Conservation (phyloP, 1,140 invertebrate species). For the Formica exsecta region DNA sequence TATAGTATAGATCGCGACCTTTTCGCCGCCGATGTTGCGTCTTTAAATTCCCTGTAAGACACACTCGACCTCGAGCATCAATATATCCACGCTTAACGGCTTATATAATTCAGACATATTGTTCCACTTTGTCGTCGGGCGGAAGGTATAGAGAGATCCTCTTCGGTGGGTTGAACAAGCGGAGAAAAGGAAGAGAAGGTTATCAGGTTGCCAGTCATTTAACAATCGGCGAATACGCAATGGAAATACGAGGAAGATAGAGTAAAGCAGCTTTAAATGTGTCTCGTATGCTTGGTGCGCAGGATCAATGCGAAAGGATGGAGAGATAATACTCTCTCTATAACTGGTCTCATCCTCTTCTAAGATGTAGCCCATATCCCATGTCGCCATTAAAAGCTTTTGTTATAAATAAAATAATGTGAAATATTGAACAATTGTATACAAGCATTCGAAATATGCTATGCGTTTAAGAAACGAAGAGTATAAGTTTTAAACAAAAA, state of each 20-base stretch:
- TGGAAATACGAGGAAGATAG: not conserved
- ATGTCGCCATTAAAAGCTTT: not conserved
- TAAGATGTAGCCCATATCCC: not conserved
- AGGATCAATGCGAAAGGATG: conserved; percentile 76
- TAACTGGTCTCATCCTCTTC: conserved; percentile 55
- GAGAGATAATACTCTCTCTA: conserved; percentile 73
- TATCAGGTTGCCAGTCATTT: conserved; percentile 67
- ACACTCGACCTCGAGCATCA: conserved; percentile 79
- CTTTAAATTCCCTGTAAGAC: conserved; percentile 66
- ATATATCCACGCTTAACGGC: conserved; percentile 71
- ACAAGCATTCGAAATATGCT: not conserved
- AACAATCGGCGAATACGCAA: conserved; percentile 46
- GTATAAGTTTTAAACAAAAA: not conserved
- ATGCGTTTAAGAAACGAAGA: too few relatives aligned
- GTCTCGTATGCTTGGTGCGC: conserved; percentile 24
- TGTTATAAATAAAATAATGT: not conserved
- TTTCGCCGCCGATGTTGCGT: not conserved
- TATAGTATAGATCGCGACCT: not conserved
- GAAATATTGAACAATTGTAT: not conserved
- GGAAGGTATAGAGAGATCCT: conserved; percentile 23
- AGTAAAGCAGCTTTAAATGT: not conserved
- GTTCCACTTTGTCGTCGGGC: conserved; percentile 63
- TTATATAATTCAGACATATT: conserved; percentile 81
- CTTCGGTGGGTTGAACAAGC: not conserved
- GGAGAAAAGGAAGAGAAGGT: conserved; percentile 69